A percentile compares a stretch with the other conserved stretches of the same genome.
These are phyloP conservation scores for Sorex fumeus DNA, from an alignment of 2,113 vertebrate genomes.

Conservation along the genomic window DNA sequence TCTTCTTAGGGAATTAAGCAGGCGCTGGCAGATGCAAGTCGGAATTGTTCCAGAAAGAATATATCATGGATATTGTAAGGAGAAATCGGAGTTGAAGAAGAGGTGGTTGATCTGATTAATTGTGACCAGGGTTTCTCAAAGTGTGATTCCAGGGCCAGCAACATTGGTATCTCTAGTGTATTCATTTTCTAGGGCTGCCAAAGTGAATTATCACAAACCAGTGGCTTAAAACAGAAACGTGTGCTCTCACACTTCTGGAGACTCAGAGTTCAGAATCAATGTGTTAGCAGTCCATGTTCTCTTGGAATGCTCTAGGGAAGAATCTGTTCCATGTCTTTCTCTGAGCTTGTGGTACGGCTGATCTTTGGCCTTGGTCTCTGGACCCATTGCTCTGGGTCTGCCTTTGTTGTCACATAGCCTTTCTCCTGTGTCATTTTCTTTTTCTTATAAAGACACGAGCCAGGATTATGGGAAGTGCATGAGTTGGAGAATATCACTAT, in stretches of 20 bases:
- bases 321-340: neutral
- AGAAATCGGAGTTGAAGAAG: neutral
- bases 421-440: neutral
- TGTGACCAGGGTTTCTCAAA: conserved; percentile 24
- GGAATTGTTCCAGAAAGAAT: conserved; percentile 56
- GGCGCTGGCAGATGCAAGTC: conserved; percentile 16
- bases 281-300: neutral
- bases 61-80: neutral
- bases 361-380: neutral
- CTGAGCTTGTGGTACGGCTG: neutral
- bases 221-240: neutral
- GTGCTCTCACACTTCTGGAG: neutral
- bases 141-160: neutral
- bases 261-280: neutral
- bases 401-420: neutral
- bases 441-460: neutral
- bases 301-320: neutral
- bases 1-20: conserved; percentile 53
- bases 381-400: neutral
- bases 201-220: neutral
- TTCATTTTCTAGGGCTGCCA: neutral
- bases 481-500: neutral
- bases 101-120: neutral
- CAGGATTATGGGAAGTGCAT: neutral
- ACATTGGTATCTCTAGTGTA: neutral